Percentiles rank a stretch among this genome's conserved stretches.
Evolutionary conservation across 2,888 invertebrate genomes (phyloP).

Genomic region (Deroplatys truncata): DNA sequence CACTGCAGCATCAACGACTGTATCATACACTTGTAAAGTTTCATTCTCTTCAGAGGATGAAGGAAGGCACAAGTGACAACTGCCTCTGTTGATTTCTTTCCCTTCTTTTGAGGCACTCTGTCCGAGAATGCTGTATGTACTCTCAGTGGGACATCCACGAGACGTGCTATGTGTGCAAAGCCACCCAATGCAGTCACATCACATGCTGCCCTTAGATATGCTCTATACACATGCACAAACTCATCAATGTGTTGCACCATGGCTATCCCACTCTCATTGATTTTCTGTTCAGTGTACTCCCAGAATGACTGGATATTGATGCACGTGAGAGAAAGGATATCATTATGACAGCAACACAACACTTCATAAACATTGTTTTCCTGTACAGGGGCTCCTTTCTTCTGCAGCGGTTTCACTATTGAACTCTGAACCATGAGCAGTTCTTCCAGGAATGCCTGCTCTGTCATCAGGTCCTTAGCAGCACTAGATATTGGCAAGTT

Average conservation of each 20-base stretch:
- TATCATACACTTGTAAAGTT: slow-evolving; percentile 60
- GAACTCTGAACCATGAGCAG: slow-evolving; percentile 59
- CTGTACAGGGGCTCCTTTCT: slow-evolving; percentile 54
- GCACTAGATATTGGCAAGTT: slow-evolving; percentile 17
- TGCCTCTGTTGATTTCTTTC: slow-evolving; percentile 43
- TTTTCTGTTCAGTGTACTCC: slow-evolving; percentile 63
- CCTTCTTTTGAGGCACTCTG: slow-evolving; percentile 52
- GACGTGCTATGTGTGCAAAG: slow-evolving; percentile 60
- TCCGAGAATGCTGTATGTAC: slow-evolving; percentile 55
- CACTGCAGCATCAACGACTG: slow-evolving; percentile 47
- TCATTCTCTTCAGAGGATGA: slow-evolving; percentile 58
- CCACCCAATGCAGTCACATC: slow-evolving; percentile 70
- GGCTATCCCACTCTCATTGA: slow-evolving; percentile 61
- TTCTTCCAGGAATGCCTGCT: slow-evolving; percentile 65
- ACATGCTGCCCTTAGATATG: slow-evolving; percentile 66
- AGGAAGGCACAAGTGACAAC: slow-evolving; percentile 54
- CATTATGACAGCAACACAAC: slow-evolving; percentile 62
- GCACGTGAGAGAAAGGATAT: slow-evolving; percentile 64
- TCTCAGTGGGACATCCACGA: slow-evolving; percentile 57
- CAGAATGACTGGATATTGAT: slow-evolving; percentile 57
- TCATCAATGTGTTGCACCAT: slow-evolving; percentile 68
- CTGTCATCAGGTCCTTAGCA: slow-evolving; percentile 24
- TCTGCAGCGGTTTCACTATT: slow-evolving; percentile 61
- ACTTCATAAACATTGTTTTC: slow-evolving; percentile 61
- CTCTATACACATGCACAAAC: slow-evolving; percentile 64